These are phyloP conservation scores for Pteropus alecto DNA, from an alignment of 2,113 vertebrate genomes.

Conservation along the genomic window DNA sequence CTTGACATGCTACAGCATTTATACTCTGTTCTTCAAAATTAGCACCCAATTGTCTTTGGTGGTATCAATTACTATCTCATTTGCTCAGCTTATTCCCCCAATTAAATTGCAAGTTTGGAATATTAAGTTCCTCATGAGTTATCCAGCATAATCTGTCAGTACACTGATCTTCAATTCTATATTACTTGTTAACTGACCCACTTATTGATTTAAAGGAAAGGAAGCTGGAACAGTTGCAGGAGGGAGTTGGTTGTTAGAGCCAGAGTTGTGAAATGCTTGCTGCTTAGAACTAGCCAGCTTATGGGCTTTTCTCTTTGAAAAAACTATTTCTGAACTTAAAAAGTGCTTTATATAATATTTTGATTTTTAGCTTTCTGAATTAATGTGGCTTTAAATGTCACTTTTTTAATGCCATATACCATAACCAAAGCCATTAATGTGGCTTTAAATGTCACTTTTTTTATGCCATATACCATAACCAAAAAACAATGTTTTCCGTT, in stretches of 20 bases:
- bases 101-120: neutral
- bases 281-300: neutral
- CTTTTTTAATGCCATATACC: neutral
- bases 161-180: neutral
- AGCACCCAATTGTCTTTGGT: neutral
- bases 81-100: neutral
- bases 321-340: neutral
- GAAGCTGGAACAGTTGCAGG: neutral
- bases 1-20: neutral
- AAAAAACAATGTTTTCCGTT: neutral
- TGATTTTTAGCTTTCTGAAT: constrained; percentile 17
- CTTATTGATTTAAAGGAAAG: constrained; percentile 13
- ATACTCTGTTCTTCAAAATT: neutral
- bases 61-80: neutral
- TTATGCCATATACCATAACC: neutral
- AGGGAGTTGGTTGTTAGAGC: neutral
- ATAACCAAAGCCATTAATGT: neutral
- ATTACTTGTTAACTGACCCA: neutral
- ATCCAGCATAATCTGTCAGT: neutral
- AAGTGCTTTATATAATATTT: constrained; percentile 30
- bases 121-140: neutral
- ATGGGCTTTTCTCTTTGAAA: neutral
- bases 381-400: neutral
- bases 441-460: constrained; percentile 18
- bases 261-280: neutral